A percentile compares a stretch with the other conserved stretches of the same genome.
Evolutionary conservation across 2,113 vertebrate genomes (phyloP).

Genomic region (Eonycteris spelaea): DNA sequence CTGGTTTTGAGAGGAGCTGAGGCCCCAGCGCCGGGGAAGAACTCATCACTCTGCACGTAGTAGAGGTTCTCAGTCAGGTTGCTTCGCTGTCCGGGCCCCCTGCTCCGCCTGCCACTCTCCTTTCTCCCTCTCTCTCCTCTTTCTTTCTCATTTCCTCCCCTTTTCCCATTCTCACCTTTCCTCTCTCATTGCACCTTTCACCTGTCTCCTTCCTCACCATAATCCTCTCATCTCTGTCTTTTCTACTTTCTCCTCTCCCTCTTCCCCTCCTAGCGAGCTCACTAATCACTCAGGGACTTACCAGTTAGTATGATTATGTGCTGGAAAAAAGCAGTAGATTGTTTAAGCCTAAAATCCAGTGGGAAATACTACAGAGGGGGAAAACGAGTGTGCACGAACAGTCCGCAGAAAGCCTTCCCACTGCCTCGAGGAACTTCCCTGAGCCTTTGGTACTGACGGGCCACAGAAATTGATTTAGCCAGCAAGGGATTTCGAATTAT

Average conservation of each 20-base stretch:
- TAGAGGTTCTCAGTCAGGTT: neutral
- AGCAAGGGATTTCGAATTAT: conserved; percentile 80
- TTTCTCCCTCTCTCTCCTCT: neutral
- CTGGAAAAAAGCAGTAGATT: conserved; percentile 72
- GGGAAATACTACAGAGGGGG: conserved; percentile 67
- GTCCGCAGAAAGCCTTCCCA: conserved; percentile 65
- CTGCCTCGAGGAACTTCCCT: conserved; percentile 75
- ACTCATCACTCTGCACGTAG: neutral
- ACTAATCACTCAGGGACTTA: conserved; percentile 84
- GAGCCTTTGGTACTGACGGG: conserved; percentile 78
- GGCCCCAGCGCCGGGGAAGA: conserved; percentile 61
- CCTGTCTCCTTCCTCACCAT: too few species aligned
- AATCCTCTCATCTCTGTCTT: too few species aligned
- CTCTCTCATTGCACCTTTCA: too few species aligned
- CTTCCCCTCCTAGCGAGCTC: conserved; percentile 25
- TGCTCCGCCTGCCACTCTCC: too few species aligned
- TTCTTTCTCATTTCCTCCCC: too few species aligned
- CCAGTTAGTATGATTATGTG: conserved; percentile 81
- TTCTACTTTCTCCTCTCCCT: too few species aligned
- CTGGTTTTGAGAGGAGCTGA: conserved; percentile 12
- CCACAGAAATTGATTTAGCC: conserved; percentile 80
- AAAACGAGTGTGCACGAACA: conserved; percentile 52
- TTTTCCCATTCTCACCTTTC: too few species aligned
- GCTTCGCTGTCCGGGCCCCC: neutral
- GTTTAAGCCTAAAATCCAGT: conserved; percentile 80